phyloP scores from a whole-genome alignment of 2,888 invertebrate genomes.

The Drosophila mettleri region DNA sequence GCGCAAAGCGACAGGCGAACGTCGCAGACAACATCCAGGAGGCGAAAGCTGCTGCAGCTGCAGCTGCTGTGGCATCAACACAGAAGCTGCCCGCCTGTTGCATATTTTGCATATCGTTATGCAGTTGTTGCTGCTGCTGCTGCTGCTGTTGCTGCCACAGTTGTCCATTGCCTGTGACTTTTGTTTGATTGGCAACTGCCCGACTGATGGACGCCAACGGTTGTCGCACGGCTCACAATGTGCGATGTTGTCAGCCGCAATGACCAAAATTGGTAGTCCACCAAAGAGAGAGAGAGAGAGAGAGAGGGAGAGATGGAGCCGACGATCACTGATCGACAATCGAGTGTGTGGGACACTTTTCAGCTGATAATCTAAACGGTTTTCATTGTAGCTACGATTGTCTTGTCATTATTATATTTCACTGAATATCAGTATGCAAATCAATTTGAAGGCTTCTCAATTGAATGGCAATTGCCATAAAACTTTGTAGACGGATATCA shows the following conservation, averaged over 20 bases:
- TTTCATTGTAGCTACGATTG: conserved; percentile 44
- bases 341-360: conserved; percentile 51
- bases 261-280: conserved; percentile 58
- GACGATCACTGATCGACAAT: conserved; percentile 10
- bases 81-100: conserved; percentile 62
- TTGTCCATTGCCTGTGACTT: conserved; percentile 22
- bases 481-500: conserved; percentile 1
- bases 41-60: not conserved
- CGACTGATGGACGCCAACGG: conserved; percentile 52
- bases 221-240: conserved; percentile 40
- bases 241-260: conserved; percentile 54
- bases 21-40: conserved; percentile 17
- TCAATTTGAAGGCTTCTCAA: conserved; percentile 19
- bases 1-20: conserved; percentile 77
- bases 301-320: not conserved
- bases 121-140: conserved; percentile 50
- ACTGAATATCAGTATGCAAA: conserved; percentile 47
- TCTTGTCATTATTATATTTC: conserved; percentile 49
- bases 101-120: conserved; percentile 81
- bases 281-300: not conserved
- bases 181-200: conserved; percentile 47
- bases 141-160: conserved; percentile 3
- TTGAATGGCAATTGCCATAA: conserved; percentile 1
- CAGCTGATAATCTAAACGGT: conserved; percentile 47
- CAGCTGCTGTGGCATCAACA: conserved; percentile 37